Base-by-base conservation (phyloP, 2,113 vertebrate genomes). In the Hoplias malabaricus region DNA sequence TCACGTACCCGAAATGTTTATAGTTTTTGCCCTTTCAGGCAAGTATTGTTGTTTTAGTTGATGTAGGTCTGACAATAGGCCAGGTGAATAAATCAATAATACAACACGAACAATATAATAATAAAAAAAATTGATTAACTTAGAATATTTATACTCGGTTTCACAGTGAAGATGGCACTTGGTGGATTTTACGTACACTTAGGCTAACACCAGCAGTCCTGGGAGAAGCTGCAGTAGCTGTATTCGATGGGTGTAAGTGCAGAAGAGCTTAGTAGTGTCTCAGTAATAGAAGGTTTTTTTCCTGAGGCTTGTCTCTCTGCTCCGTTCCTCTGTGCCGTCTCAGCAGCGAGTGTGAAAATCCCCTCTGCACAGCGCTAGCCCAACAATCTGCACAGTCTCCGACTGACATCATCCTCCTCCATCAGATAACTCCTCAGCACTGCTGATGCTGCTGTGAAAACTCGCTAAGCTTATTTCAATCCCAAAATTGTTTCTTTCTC, bases 271-370 rank as follows among this genome's bases (percentile, higher is more conserved):
- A 25, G 53, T 13, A 34, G 43, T 53, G 23, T 23, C 46, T 72
- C 36, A 19, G 16, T 42, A 61, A 73, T 43, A 16, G 6, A 73
- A 54, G 38, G 12, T 65, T 48, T 23, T 21, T 63, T 46, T 29
- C 29, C 77, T 42, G 34, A 66, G n/a, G 10, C 12, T 29, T 21
- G 38, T 29, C n/a, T 62, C 56, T 65, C 27, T 66, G 31, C 23
- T 42, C 40, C 54, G 27, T 54, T 48, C 14, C 7, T 29, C n/a
- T 72, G 69, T 73, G 57, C 71, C 43, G 40, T 62, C n/a, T 73
- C 77, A 73, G 69, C 69, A 53, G 70, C 16, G 36, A 23, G 38
- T 31, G 57, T 74, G 78, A 68, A 62, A 80, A 73, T 57, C 33
- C 10, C 61, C 62, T n/a, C 61, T 57, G 46, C 31, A 36, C 25